Evolutionary conservation across 2,888 invertebrate genomes (phyloP), one percentile per base, ranked within the genome.

Genomic region (Cosmia trapezina): DNA sequence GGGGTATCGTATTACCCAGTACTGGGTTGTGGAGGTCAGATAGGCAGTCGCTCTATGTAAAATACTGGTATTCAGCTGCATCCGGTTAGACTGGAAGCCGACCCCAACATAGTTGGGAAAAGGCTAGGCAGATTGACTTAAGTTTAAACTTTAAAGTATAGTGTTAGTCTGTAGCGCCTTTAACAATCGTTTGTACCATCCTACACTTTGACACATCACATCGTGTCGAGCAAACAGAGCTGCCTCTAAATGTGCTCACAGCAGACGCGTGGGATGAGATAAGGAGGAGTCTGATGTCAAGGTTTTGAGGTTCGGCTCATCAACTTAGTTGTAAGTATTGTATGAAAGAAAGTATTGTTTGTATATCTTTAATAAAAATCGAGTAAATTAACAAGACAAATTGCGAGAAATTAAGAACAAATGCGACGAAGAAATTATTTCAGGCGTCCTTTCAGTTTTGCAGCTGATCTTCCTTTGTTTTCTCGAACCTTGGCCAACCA

Each of bases 181-280:
- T 43, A 70, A 43, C 4, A 41, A 12, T 51, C 12, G 4, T n/a
- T 8, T 17, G 19, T 49, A 51, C 51, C 70, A 12, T 70, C 69
- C 28, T 70, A 69, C 69, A 69, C 22, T 69, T 68, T 41, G 51
- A 70, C 51, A 69, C 51, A 43, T 14, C 51, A 69, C 41, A 43
- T 70, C 70, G 49, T 70, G 49, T n/a, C 54, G 41, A 70, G 68
- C 69, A 41, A 69, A 69, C 49, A n/a, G 5, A n/a, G 17, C 12
- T 51, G 69, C n/a, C 28, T 70, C 28, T 70, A 69, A 69, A 51
- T 70, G 41, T 17, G 11, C n/a, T 43, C 51, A 28, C 28, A 28
- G 28, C 28, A 28, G 70, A 43, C 12, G 41, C 41, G 69, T 69
- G 49, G 68, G 49, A 28, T n/a, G 68, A 69, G 11, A 28, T n/a